Conservation (phyloP, 2,113 vertebrate species). For the Ariopsis seemanni region DNA sequence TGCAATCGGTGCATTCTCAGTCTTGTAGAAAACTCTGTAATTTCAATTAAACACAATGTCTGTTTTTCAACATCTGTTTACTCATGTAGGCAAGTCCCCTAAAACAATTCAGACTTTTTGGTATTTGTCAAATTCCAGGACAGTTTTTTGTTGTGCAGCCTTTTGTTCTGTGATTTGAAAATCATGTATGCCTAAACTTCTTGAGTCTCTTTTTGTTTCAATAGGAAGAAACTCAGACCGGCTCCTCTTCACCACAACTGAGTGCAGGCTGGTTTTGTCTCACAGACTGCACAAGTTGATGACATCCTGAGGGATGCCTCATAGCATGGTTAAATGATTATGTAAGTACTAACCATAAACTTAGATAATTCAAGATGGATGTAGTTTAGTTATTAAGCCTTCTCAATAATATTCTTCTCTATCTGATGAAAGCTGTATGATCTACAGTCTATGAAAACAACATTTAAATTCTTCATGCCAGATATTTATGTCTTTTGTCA, state of each 20-base stretch:
- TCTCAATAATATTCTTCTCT: conserved; percentile 27
- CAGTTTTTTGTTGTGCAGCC: conserved; percentile 66
- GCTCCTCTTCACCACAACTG: conserved; percentile 68
- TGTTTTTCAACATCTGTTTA: conserved; percentile 70
- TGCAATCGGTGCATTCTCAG: too few species aligned
- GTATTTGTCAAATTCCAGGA: conserved; percentile 71
- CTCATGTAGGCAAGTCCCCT: conserved; percentile 66
- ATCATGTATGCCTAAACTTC: conserved; percentile 67
- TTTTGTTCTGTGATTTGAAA: conserved; percentile 69
- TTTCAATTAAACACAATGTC: conserved; percentile 66
- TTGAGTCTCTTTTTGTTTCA: conserved; percentile 65
- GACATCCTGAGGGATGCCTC: conserved; percentile 24
- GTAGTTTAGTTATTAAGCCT: conserved; percentile 27
- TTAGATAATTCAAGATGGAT: conserved; percentile 30
- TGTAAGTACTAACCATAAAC: conserved; percentile 39
- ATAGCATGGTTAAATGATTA: conserved; percentile 33
- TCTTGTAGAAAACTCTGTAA: conserved; percentile 62
- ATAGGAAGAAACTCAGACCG: conserved; percentile 66
- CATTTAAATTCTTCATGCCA: background rate
- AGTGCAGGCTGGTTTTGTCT: conserved; percentile 65
- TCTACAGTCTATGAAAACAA: conserved; percentile 23
- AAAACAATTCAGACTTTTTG: conserved; percentile 72
- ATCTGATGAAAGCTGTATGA: conserved; percentile 31
- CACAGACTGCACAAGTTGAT: conserved; percentile 58
- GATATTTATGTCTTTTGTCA: conserved; percentile 17